Evolutionary conservation across 2,888 invertebrate genomes (phyloP), one percentile per base, ranked within the genome.

Genomic region (Cenopis cana): DNA sequence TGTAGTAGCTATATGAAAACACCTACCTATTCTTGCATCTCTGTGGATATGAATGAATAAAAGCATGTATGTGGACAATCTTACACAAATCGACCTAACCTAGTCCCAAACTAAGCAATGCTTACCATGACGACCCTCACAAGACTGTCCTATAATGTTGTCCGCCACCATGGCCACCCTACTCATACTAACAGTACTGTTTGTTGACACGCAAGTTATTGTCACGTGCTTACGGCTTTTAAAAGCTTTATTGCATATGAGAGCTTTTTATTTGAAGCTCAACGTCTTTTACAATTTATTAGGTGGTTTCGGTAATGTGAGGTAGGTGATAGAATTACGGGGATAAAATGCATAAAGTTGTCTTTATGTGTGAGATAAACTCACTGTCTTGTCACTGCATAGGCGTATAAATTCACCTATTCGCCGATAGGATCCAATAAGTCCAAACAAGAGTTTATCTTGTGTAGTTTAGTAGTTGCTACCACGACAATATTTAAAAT

Each of bases 171-270:
- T 54, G 29, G 54, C 0, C 57, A 62, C 69, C 69, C 65, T 69
- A 52, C 36, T 38, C 52, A 29, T 33, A 57, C 57, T 2, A 36
- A 57, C 41, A 64, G 52, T 69, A 69, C 52, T 38, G 65, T 61
- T 50, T 64, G 64, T 69, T 59, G 65, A 59, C 69, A 69, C 69
- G 69, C 38, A 69, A 5, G 18, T 41, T 57, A 68, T 64, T 69
- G 65, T 69, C 64, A 69, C 57, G 52, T 69, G 64, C 36, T 69
- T 52, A 65, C 18, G n/a, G 69, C 69, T 65, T 69, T 46, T 59
- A 65, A 69, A 29, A 59, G 50, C 29, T 65, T 69, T 69, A 65
- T 69, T 59, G 69, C 65, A 59, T 65, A 69, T 65, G 69, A 65
- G 41, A 46, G 29, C 55, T 38, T 69, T 68, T 68, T 69, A 62